These are phyloP conservation scores for Lampris incognitus DNA, from an alignment of 2,113 vertebrate genomes.

Conservation along the genomic window DNA sequence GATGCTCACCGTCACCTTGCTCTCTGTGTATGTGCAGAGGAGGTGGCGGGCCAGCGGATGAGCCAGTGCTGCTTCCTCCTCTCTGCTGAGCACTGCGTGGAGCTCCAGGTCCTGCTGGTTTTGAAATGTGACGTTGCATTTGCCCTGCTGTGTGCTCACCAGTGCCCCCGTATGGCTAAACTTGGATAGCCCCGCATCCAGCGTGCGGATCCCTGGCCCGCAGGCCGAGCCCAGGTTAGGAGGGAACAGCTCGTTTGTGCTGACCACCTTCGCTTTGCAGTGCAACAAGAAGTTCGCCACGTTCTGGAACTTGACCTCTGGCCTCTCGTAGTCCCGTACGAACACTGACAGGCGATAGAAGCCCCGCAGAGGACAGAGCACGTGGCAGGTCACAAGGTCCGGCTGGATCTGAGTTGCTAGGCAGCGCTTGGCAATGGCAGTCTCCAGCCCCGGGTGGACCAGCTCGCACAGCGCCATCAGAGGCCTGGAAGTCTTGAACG, in stretches of 20 bases:
- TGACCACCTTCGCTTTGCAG: slow-evolving; percentile 65
- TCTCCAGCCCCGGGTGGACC: slow-evolving; percentile 69
- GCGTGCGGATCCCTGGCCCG: slow-evolving; percentile 79
- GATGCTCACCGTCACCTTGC: slow-evolving; percentile 79
- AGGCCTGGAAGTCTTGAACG: slow-evolving; percentile 73
- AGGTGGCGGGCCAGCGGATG: slow-evolving; percentile 75
- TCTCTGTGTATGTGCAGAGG: slow-evolving; percentile 82
- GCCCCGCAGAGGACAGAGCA: slow-evolving; percentile 79
- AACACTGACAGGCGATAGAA: slow-evolving; percentile 83
- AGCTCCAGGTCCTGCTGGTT: slow-evolving; percentile 48
- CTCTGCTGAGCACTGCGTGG: slow-evolving; percentile 64
- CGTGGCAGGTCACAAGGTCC: slow-evolving; percentile 78
- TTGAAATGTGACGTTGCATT: slow-evolving; percentile 85
- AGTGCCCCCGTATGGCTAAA: slow-evolving; percentile 80
- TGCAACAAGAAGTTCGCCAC: slow-evolving; percentile 80
- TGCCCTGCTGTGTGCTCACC: slow-evolving; percentile 80
- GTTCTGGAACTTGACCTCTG: slow-evolving; percentile 77
- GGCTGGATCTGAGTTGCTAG: slow-evolving; percentile 80
- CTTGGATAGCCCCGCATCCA: slow-evolving; percentile 73
- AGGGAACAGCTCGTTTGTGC: slow-evolving; percentile 79
- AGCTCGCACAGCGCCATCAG: slow-evolving; percentile 81
- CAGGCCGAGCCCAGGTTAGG: slow-evolving; percentile 75
- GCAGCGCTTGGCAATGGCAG: slow-evolving; percentile 76
- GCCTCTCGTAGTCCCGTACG: slow-evolving; percentile 78
- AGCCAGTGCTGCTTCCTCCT: slow-evolving; percentile 34